These are phyloP conservation scores for Mimas tiliae DNA, from an alignment of 2,888 invertebrate genomes.

Conservation along the genomic window DNA sequence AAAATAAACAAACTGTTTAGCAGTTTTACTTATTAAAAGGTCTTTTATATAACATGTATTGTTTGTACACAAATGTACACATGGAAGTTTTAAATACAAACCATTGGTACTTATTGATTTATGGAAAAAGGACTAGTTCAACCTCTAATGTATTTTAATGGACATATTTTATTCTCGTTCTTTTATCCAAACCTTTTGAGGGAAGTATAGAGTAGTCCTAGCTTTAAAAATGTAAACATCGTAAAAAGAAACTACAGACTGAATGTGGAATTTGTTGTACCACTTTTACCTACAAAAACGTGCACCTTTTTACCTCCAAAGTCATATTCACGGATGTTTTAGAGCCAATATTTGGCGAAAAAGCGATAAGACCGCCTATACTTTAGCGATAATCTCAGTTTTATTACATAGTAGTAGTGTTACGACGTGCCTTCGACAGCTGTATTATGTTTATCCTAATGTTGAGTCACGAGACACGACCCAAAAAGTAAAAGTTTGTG, in stretches of 20 bases:
- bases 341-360: slow-evolving; percentile 21
- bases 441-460: slow-evolving; percentile 43
- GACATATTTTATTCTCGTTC: slow-evolving; percentile 13
- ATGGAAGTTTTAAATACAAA: background rate
- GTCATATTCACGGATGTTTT: slow-evolving; percentile 25
- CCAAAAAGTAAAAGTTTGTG: slow-evolving; percentile 66
- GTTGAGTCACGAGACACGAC: slow-evolving; percentile 58
- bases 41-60: background rate
- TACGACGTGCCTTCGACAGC: slow-evolving; percentile 17
- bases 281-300: slow-evolving; percentile 15
- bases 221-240: slow-evolving; percentile 24
- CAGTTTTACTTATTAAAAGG: too few relatives aligned
- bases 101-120: background rate
- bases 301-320: slow-evolving; percentile 26
- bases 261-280: slow-evolving; percentile 17
- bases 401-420: slow-evolving; percentile 19
- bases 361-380: slow-evolving; percentile 12
- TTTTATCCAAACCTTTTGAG: slow-evolving; percentile 19
- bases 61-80: too few relatives aligned
- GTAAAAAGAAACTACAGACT: slow-evolving; percentile 17
- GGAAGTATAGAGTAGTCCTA: slow-evolving; percentile 13
- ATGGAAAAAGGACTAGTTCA: background rate
- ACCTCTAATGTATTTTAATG: slow-evolving; percentile 14
- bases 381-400: slow-evolving; percentile 18
- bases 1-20: background rate